Base-by-base conservation (phyloP, 2,797 vertebrate genomes). In the Arremon brunneinucha region DNA sequence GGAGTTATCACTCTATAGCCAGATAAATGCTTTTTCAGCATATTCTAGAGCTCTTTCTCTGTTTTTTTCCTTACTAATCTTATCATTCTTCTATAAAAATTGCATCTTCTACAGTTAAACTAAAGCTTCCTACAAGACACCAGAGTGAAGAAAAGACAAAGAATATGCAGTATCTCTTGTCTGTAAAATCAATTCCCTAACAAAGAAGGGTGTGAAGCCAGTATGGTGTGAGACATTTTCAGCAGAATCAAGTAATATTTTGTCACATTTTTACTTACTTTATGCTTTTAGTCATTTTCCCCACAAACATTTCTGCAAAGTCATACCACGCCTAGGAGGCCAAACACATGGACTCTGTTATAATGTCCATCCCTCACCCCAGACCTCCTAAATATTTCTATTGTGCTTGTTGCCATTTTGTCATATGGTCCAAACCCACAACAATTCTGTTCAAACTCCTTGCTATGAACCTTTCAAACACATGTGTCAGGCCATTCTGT, bases 11-110 rank as follows among this genome's bases (percentile, higher is more conserved):
- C 30, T 56, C 50, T 81, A 60, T 28, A 60, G 37, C 3, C 71
- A 85, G 68, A 92, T 4, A 94, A 35, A 82, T 82, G 63, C 60
- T 68, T 68, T 75, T 93, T 84, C 83, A 94, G 92, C 78, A 89
- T 12, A 80, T 49, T 49, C 55, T 50, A 49, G 43, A 92, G 46
- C 24, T 88, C 26, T 8, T 9, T 83, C 17, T 72, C 50, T 60
- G 12, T 5, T 53, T 79, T 81, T 68, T 92, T 46, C 26, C 57
- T 64, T 80, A 74, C 41, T 71, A 41, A 80, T 71, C 18, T 85
- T 83, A 46, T 14, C 13, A 70, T 50, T 80, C 14, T 75, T 83
- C 43, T 60, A 39, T 70, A 80, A 93, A 89, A 91, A 67, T 56
- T 83, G 27, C 11, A 67, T 80, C 44, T 60, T 87, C 55, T 70